Evolutionary conservation across 2,113 vertebrate species (phyloP), one percentile per base, ranked within the genome.

Genomic region (Platichthys flesus): DNA sequence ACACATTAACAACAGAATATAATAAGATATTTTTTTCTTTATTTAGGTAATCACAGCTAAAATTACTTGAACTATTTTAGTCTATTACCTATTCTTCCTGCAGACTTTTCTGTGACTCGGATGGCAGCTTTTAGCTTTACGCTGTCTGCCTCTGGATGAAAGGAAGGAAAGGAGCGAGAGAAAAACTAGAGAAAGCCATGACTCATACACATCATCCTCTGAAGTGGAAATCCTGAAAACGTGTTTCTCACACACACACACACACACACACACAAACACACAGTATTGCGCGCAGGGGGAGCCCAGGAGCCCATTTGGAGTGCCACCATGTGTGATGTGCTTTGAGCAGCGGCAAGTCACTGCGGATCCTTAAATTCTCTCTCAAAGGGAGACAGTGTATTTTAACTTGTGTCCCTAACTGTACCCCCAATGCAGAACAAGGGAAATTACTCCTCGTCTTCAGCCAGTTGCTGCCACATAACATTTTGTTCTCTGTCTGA

Each of bases 211-310:
- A 86, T 90, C 87, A 88, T 76, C 78, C 85, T 89, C 75, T 93
- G 82, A 91, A 87, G 86, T 93, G 91, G 89, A 93, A 92, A 81
- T 88, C 86, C 91, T 92, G 79, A 81, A 82, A 89, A 85, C 49
- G 72, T 81, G 75, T 79, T 42, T 67, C 42, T 37, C 78, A 52
- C 78, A 76, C 79, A 82, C 74, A 73, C 80, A 79, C 81, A 79
- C 73, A 73, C 42, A 71, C 60, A 63, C 62, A 64, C 76, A 59
- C 65, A 67, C 59, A 69, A 76, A 52, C 80, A 79, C 81, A 79
- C 73, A 31, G 6, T 31, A 31, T 56, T n/a, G n/a, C 4, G n/a
- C 2, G 45, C 76, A 66, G 63, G 78, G 82, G 76, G 71, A 86
- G 85, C 81, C 86, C 83, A 80, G 87, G 79, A 82, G 85, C 79